These are phyloP conservation scores for Capreolus pygargus DNA, from an alignment of 2,113 vertebrate genomes.

Conservation along the genomic window DNA sequence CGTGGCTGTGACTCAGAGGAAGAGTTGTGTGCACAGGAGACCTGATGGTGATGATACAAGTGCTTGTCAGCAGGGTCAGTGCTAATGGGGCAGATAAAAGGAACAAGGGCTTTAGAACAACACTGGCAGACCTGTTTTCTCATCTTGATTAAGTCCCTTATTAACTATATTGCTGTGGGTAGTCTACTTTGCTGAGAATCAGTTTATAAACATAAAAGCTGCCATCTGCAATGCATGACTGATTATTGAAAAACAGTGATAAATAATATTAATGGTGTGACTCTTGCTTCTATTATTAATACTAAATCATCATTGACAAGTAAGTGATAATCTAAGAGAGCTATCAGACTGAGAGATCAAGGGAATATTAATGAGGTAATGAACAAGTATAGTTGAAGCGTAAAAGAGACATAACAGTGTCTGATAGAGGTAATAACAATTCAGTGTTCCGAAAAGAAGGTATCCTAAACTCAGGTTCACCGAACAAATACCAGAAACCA, in stretches of 20 bases:
- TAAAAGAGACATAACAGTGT: background rate
- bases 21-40: background rate
- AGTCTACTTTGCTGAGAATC: background rate
- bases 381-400: background rate
- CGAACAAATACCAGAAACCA: background rate
- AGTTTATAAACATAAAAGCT: background rate
- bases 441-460: constrained; percentile 55
- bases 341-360: background rate
- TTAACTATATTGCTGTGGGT: background rate
- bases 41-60: background rate
- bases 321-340: background rate
- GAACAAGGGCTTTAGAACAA: background rate
- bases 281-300: background rate
- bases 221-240: background rate
- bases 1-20: background rate
- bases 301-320: background rate
- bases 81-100: background rate
- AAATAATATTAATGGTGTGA: background rate
- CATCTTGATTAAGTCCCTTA: background rate
- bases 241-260: background rate
- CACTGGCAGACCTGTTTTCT: background rate
- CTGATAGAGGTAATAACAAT: constrained; percentile 33
- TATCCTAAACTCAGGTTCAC: background rate
- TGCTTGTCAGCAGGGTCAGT: background rate
- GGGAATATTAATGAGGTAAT: background rate